phyloP scores from a whole-genome alignment of 2,797 vertebrate genomes.

The Morus bassanus region DNA sequence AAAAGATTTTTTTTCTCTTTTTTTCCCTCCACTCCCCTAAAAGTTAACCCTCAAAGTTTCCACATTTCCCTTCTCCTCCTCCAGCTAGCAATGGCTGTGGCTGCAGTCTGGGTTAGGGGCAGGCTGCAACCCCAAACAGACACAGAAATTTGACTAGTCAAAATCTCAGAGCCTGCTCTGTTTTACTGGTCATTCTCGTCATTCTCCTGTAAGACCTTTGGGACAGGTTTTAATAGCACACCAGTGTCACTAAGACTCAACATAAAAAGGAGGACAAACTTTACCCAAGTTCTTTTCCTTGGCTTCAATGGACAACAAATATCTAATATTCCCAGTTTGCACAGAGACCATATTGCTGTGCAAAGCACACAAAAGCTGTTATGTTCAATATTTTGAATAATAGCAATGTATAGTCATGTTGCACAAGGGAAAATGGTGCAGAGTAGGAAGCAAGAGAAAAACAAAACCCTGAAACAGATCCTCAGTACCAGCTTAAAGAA shows the following conservation, averaged over 20 bases:
- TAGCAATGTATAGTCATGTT: neutral
- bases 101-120: neutral
- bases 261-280: neutral
- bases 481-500: neutral
- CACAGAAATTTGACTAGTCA: neutral
- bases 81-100: neutral
- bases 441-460: neutral
- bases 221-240: neutral
- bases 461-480: neutral
- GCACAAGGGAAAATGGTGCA: neutral
- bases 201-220: neutral
- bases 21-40: neutral
- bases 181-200: neutral
- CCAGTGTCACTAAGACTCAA: neutral
- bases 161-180: neutral
- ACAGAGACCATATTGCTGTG: neutral
- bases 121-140: neutral
- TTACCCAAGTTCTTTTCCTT: neutral
- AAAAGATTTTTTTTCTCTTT: neutral
- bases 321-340: neutral
- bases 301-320: neutral
- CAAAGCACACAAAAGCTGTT: neutral
- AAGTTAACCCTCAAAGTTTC: slow-evolving; percentile 11
- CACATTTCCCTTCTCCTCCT: neutral
- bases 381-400: neutral